A percentile compares a stretch with the other conserved stretches of the same genome.
phyloP scores from a whole-genome alignment of 2,113 vertebrate species.

The Syrrhaptes paradoxus region DNA sequence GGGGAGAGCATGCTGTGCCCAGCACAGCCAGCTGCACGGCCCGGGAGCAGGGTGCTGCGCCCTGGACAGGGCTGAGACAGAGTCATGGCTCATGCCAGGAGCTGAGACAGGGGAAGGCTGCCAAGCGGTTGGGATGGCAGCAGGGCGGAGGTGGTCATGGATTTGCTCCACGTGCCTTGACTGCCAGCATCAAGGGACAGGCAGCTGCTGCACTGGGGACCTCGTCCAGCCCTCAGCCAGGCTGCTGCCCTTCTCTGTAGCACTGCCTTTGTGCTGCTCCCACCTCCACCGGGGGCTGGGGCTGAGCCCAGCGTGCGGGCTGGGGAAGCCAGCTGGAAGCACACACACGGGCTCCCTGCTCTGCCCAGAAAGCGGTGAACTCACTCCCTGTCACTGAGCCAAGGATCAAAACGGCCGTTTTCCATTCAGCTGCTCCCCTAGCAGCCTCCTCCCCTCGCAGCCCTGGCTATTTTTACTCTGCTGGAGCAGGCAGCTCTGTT shows the following conservation, averaged over 20 bases:
- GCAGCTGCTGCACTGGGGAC: background rate
- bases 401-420: slow-evolving; percentile 39
- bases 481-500: background rate
- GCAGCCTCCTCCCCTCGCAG: slow-evolving; percentile 24
- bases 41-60: background rate
- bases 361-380: slow-evolving; percentile 1
- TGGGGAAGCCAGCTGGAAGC: background rate
- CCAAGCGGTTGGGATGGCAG: background rate
- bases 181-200: background rate
- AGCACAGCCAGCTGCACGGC: accelerated
- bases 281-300: background rate
- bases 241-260: background rate
- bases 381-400: slow-evolving; percentile 12
- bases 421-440: background rate
- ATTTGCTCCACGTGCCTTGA: accelerated
- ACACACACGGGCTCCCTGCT: background rate
- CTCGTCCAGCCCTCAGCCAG: background rate
- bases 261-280: background rate
- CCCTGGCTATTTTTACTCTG: slow-evolving; percentile 49
- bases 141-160: accelerated
- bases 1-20: background rate
- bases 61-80: background rate
- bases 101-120: background rate
- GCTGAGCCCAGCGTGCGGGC: background rate
- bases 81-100: background rate